Percentiles rank a stretch among this genome's conserved stretches.
phyloP scores from a whole-genome alignment of 64 coral and sea anemone species.

The Montipora capricornis region DNA sequence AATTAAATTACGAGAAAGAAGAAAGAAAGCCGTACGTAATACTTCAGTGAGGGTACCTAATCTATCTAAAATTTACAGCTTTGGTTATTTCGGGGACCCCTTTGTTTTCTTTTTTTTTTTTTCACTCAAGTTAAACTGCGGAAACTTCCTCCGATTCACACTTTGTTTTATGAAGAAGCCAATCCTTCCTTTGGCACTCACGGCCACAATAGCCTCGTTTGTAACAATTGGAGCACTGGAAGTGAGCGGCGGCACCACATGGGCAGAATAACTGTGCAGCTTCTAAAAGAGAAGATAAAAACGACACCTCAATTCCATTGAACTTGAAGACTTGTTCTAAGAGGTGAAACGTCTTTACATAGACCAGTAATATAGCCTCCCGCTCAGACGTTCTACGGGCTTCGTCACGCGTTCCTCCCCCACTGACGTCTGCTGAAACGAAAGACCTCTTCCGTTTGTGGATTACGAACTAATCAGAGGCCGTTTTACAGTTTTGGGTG shows the following conservation, averaged over 20 bases:
- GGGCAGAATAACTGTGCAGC: slow-evolving; percentile 47
- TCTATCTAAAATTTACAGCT: too few relatives aligned
- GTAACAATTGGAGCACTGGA: slow-evolving; percentile 68
- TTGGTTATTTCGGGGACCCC: not conserved
- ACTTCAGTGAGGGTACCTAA: too few relatives aligned
- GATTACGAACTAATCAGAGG: too few relatives aligned
- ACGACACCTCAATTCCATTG: not conserved
- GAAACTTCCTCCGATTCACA: slow-evolving; percentile 43
- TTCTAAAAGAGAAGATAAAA: slow-evolving; percentile 16
- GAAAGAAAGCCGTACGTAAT: too few relatives aligned
- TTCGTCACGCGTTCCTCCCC: too few relatives aligned
- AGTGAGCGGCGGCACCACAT: slow-evolving; percentile 56
- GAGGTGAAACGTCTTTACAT: not conserved
- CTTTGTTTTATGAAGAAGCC: slow-evolving; percentile 50
- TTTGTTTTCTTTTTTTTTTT: not conserved
- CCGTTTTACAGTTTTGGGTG: too few relatives aligned
- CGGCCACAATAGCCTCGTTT: slow-evolving; percentile 74
- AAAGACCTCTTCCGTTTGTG: too few relatives aligned
- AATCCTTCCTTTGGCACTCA: slow-evolving; percentile 74
- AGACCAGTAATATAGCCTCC: not conserved
- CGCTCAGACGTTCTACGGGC: too few relatives aligned
- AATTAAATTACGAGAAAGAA: too few relatives aligned
- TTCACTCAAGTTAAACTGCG: slow-evolving; percentile 25
- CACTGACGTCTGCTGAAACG: too few relatives aligned
- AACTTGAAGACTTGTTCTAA: not conserved